A percentile compares a stretch with the other conserved stretches of the same genome.
Evolutionary conservation across 2,797 vertebrate genomes (phyloP).

Genomic region (Cyclopterus lumpus): DNA sequence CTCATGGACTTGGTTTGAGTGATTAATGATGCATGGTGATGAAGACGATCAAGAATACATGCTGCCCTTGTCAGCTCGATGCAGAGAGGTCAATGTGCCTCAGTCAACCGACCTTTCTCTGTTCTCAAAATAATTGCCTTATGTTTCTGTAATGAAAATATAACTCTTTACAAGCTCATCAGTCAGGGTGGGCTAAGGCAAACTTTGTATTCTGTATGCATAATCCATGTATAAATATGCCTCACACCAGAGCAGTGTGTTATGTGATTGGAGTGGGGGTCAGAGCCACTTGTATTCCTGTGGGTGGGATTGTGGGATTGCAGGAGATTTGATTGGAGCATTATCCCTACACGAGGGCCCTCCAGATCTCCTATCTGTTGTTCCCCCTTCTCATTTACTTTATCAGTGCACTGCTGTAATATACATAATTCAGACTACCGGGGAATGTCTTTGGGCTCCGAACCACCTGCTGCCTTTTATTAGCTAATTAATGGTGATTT

Average conservation of each 20-base stretch:
- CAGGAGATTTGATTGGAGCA: conserved; percentile 80
- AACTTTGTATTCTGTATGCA: conserved; percentile 74
- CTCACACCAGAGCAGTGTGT: conserved; percentile 65
- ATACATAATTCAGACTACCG: conserved; percentile 97
- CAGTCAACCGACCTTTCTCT: conserved; percentile 49
- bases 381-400: conserved; percentile 87
- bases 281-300: conserved; percentile 87
- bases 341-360: conserved; percentile 77
- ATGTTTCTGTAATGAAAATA: conserved; percentile 72
- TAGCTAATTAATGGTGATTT: conserved; percentile 99
- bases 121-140: conserved; percentile 67
- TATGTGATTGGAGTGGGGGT: conserved; percentile 82
- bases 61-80: conserved; percentile 31
- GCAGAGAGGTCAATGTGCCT: conserved; percentile 52
- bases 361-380: conserved; percentile 82
- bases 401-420: conserved; percentile 86
- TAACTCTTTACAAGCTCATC: conserved; percentile 73
- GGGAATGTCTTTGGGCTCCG: conserved; percentile 92
- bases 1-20: background rate
- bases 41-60: conserved; percentile 47
- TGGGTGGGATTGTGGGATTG: conserved; percentile 83
- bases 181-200: conserved; percentile 51
- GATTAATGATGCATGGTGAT: conserved; percentile 41
- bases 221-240: conserved; percentile 81
- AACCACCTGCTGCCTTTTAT: conserved; percentile 98